Evolutionary conservation across 2,113 vertebrate species (phyloP), one percentile per base, ranked within the genome.

Genomic region (Dolichotis patagonum): DNA sequence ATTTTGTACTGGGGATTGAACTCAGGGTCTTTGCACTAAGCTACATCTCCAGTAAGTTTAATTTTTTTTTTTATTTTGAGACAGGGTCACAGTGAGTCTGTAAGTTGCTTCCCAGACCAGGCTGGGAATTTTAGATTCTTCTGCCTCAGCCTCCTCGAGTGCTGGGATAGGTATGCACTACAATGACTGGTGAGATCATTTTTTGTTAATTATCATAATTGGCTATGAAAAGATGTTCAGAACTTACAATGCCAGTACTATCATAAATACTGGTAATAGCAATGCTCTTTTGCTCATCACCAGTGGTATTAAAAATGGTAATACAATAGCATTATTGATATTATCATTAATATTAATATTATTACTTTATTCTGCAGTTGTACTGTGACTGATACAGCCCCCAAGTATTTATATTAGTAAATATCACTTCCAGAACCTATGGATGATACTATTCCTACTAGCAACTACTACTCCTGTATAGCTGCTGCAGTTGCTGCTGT

Each of bases 131-230:
- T 52, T 16, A 16, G 7, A 30, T 52, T 46, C 46, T 35, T 49
- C 1, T 32, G 77, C 77, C 28, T 80, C 46, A 35, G 46, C 46
- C 16, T 80, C 28, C 28, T 13, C 49, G 28, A 80, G 28, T 80
- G 30, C 28, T 80, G 46, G 14, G 16, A 52, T 52, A 52, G 30
- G 46, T 30, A 80, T 20, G 28, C 14, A 49, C 13, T 17, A 20
- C 46, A 14, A 35, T 35, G 46, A 8, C 77, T 52, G 46, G 14
- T 52, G 28, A 17, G 77, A 54, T 73, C 56, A 35, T 2, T 92
- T 94, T 83, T 82, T 67, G 67, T 69, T 85, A 52, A 73, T 95
- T 91, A n/a, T 85, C 96, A 85, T 83, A 89, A 95, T 82, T 73
- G 58, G 60, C 69, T 43, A 1, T 88, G 35, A 8, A 65, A n/a